Base-by-base conservation (phyloP, 1,140 invertebrate species). In the Calliopsis andreniformis region DNA sequence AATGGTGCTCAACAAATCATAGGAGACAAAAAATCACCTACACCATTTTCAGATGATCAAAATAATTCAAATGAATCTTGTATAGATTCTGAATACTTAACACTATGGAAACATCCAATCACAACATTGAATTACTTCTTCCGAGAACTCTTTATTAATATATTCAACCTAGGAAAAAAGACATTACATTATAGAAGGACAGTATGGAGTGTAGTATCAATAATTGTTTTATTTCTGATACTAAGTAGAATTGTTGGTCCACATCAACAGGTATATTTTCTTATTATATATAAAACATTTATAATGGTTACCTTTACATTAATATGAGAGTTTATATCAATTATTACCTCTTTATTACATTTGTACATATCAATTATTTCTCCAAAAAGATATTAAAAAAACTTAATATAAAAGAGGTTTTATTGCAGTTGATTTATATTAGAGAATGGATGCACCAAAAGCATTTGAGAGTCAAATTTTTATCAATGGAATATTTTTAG, bases 21-120 rank as follows among this genome's bases (percentile, higher is more conserved):
- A 82, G 49, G 62, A 84, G 53, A 70, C 69, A 69, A 82, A 77
- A 78, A 25, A 69, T 75, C 72, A 75, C 14, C 35, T 35, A 12
- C 51, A 66, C 45, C 58, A 80, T 81, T 73, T 62, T 70, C 69
- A 85, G 75, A 83, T 16, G 58, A 66, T 47, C 47, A n/a, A 18
- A 69, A 49, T 39, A 45, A 49, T 71, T 68, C 55, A 32, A 79
- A 82, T 62, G 79, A 85, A 83, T 78, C 47, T 51, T 72, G 85
- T 56, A 85, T 91, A 79, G 94, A 95, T 84, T 88, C 94, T 16
- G 93, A 93, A 87, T 94, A 94, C 85, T 90, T 98, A 79, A 97
- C 98, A 42, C 88, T 99, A 70, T 99, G 97, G 97, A 94, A 96
- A 86, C 94, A 94, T 87, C 98, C 98, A 30, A 87, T 98, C 58